phyloP scores from a whole-genome alignment of 53 echinoderm and acorn worm genomes.

The Echinometra lucunter region DNA sequence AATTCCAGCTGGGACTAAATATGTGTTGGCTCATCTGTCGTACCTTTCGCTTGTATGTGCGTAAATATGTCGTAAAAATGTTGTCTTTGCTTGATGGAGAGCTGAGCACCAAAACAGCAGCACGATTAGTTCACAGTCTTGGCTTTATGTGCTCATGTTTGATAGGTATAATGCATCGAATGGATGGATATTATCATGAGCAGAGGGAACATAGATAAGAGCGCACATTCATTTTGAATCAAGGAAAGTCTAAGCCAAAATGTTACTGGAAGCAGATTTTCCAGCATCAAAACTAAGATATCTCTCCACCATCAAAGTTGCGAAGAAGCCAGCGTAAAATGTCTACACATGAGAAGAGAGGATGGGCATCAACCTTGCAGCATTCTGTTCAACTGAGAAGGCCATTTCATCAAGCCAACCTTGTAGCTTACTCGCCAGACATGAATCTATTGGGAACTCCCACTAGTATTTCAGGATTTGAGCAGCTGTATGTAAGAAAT shows the following conservation, averaged over 20 bases:
- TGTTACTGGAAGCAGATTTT: background rate
- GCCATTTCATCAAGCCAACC: background rate
- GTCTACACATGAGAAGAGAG: background rate
- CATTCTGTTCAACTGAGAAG: background rate
- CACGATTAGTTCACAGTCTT: background rate
- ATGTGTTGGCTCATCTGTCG: conserved; percentile 24
- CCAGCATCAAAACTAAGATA: background rate
- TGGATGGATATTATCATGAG: background rate
- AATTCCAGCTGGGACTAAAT: conserved; percentile 22
- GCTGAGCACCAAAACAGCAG: conserved; percentile 62
- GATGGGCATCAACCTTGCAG: background rate
- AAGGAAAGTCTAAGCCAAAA: background rate
- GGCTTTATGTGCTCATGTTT: background rate
- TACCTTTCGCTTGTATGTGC: conserved; percentile 26
- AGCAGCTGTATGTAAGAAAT: background rate
- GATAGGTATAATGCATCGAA: background rate
- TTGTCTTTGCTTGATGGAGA: conserved; percentile 15
- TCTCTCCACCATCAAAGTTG: background rate
- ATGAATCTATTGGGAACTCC: background rate
- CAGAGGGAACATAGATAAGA: background rate
- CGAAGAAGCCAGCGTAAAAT: background rate
- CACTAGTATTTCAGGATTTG: background rate
- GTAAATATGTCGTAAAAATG: background rate
- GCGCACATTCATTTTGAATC: background rate
- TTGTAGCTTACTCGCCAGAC: background rate